A percentile compares a stretch with the other conserved stretches of the same genome.
Evolutionary conservation across 1,140 invertebrate genomes (phyloP).

Genomic region (Sinella curviseta): DNA sequence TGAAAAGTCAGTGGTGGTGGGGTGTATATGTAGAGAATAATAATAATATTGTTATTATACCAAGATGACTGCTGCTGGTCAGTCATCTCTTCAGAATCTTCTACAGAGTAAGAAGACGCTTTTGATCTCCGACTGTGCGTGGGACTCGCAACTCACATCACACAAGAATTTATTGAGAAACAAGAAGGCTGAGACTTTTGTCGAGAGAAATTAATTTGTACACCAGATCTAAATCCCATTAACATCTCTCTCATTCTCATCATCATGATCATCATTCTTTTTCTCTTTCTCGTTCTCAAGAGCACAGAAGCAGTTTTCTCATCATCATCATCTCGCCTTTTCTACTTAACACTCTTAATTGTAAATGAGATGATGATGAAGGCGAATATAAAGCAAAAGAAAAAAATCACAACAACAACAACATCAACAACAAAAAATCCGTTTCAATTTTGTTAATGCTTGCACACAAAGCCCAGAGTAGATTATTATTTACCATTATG

Average conservation of each 20-base stretch:
- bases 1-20: neutral
- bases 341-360: conserved; percentile 45
- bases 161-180: neutral
- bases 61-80: neutral
- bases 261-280: too few relatives aligned
- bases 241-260: conserved; percentile 33
- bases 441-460: neutral
- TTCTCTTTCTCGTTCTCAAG: conserved; percentile 3
- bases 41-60: neutral
- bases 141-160: neutral
- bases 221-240: conserved; percentile 45
- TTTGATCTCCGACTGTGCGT: conserved; percentile 22
- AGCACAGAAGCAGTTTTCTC: conserved; percentile 31
- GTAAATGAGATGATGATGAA: conserved; percentile 44
- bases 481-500: neutral
- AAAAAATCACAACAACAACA: neutral
- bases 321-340: conserved; percentile 30
- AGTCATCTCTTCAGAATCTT: neutral
- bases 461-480: too few relatives aligned
- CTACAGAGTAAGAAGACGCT: too few relatives aligned
- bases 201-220: conserved; percentile 47
- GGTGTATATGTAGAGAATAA: neutral
- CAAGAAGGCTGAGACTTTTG: conserved; percentile 22
- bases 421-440: neutral
- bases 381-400: conserved; percentile 31